Evolutionary conservation across 2,888 invertebrate genomes (phyloP), one percentile per base, ranked within the genome.

Genomic region (Drosophila ezoana): DNA sequence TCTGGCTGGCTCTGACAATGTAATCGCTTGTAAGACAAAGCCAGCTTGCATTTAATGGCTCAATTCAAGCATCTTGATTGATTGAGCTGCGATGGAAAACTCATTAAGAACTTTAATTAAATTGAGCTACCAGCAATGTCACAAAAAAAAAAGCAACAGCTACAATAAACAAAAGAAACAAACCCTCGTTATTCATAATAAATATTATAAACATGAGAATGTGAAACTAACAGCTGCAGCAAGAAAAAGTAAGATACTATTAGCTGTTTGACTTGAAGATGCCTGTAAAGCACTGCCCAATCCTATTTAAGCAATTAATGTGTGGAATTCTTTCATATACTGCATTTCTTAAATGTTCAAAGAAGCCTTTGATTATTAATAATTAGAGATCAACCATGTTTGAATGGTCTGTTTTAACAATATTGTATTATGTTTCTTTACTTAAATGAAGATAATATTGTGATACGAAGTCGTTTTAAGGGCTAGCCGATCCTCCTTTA

Each of bases 81-180:
- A 84, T 89, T 77, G 82, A 58, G 66, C 78, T 77, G 86, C 86
- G 85, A 54, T 87, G 60, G 68, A 70, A 79, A 83, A 82, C 89
- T 84, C 88, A 89, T 84, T 84, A 88, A 72, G 84, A 89, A 89
- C 71, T 89, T 85, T 86, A 85, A 85, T 88, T 89, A 85, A 83
- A 89, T 87, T 69, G 68, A 81, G 71, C 70, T 48, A 61, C 44
- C 51, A 48, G 35, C 58, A 70, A 18, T 52, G 40, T 58, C 57
- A 47, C 43, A 35, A 38, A 23, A 41, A 38, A 43, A 38, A 52
- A 53, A 23, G 13, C 41, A 44, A 35, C 14, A 32, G 37, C 69
- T 49, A 28, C 16, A 60, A 56, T 41, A 51, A 57, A 40, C 32
- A 59, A 52, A 45, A 16, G 13, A 11, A 16, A 49, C 52, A 68